These are phyloP conservation scores for Cosmia trapezina DNA, from an alignment of 2,888 invertebrate genomes.

Conservation along the genomic window DNA sequence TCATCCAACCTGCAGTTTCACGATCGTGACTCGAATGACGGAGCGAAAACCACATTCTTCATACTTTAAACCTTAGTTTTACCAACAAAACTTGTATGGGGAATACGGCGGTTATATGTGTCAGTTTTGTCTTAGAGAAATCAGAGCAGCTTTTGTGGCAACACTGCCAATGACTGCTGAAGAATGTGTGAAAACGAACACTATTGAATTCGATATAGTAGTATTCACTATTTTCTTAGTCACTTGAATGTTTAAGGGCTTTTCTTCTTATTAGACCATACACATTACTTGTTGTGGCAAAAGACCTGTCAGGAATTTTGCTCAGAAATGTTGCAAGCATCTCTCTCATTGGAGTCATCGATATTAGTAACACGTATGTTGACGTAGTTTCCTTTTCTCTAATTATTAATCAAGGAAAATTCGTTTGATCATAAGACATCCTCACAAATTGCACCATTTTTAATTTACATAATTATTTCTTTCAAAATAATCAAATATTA, in stretches of 20 bases:
- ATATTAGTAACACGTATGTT: conserved; percentile 6
- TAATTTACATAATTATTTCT: neutral
- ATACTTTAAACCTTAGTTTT: conserved; percentile 58
- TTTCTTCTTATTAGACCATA: neutral
- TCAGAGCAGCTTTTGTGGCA: conserved; percentile 43
- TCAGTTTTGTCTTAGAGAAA: conserved; percentile 42
- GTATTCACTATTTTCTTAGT: neutral
- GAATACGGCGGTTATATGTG: conserved; percentile 16
- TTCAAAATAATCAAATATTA: neutral
- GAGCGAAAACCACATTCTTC: conserved; percentile 64
- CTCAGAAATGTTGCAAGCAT: neutral
- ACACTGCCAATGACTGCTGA: conserved; percentile 15
- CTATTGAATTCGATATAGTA: conserved; percentile 11
- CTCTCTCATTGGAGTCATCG: neutral
- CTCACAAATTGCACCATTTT: neutral
- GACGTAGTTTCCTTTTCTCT: conserved; percentile 5
- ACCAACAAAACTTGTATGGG: conserved; percentile 48
- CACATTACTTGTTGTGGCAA: neutral
- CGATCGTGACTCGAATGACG: conserved; percentile 74
- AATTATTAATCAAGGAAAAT: conserved; percentile 12
- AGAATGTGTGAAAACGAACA: conserved; percentile 19
- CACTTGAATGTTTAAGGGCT: neutral
- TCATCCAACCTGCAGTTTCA: conserved; percentile 73
- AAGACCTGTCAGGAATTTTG: neutral
- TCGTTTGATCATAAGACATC: neutral